Percentiles rank a stretch among this genome's conserved stretches.
Evolutionary conservation across 2,113 vertebrate genomes (phyloP).

Genomic region (Campylorhamphus procurvoides): DNA sequence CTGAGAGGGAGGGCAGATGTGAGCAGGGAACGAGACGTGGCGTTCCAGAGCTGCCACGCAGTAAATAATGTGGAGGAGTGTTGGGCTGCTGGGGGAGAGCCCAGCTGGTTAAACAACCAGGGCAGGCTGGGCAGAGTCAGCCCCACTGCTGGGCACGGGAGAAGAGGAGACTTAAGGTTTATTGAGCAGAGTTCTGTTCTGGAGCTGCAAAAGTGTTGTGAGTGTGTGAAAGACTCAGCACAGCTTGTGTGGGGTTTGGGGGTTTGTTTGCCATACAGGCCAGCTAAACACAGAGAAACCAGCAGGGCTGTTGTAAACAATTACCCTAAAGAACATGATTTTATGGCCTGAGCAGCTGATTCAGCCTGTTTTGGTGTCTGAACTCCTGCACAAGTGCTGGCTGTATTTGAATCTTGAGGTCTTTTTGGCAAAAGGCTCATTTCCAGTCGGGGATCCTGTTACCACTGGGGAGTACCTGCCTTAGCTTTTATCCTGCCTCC

Average conservation of each 20-base stretch:
- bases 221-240: not conserved
- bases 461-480: not conserved
- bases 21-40: not conserved
- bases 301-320: not conserved
- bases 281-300: not conserved
- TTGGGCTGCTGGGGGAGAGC: not conserved
- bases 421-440: not conserved
- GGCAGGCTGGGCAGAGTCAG: not conserved
- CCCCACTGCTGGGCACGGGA: not conserved
- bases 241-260: not conserved
- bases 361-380: too few relatives aligned
- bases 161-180: not conserved
- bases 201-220: not conserved
- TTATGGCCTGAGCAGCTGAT: not conserved
- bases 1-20: not conserved
- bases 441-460: not conserved
- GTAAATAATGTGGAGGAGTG: not conserved
- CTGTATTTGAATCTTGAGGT: not conserved
- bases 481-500: not conserved
- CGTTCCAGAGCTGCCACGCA: not conserved
- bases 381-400: not conserved
- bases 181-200: not conserved
- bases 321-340: fast-evolving
- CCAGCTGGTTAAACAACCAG: not conserved
- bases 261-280: not conserved